A percentile compares a stretch with the other conserved stretches of the same genome.
Conservation (phyloP, 2,888 invertebrate genomes). For the Sussaba pulchella region DNA sequence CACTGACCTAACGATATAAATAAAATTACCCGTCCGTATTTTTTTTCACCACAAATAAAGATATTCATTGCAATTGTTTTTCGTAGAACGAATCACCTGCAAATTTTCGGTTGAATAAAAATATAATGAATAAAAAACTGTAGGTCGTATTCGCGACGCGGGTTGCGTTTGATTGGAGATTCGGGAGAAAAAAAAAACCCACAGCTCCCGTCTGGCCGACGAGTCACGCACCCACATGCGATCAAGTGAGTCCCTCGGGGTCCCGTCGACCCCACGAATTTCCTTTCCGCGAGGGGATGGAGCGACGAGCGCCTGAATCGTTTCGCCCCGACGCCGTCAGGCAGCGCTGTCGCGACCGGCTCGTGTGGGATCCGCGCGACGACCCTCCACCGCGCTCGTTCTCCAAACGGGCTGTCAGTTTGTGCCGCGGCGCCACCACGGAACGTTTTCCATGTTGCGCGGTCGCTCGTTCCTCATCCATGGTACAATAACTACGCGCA, state of each 20-base stretch:
- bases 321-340: slow-evolving; percentile 74
- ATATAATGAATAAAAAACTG: too few species aligned
- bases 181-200: slow-evolving; percentile 20
- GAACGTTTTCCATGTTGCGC: slow-evolving; percentile 67
- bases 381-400: slow-evolving; percentile 60
- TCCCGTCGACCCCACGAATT: slow-evolving; percentile 56
- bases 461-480: slow-evolving; percentile 49
- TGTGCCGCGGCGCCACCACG: slow-evolving; percentile 83
- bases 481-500: slow-evolving; percentile 34
- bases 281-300: slow-evolving; percentile 26
- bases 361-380: slow-evolving; percentile 64
- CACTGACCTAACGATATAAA: too few species aligned
- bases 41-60: too few species aligned
- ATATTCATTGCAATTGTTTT: too few species aligned
- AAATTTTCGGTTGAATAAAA: too few species aligned
- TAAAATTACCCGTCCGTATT: too few species aligned
- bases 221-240: slow-evolving; percentile 67
- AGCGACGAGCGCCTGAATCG: slow-evolving; percentile 41
- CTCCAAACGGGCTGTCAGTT: slow-evolving; percentile 81
- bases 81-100: too few species aligned
- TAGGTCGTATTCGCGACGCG: too few species aligned
- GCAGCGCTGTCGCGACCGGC: slow-evolving; percentile 73
- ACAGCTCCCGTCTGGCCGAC: not conserved
- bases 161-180: not conserved
- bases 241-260: slow-evolving; percentile 45